phyloP scores from a whole-genome alignment of 2,113 vertebrate genomes.

The Steatornis caripensis region DNA sequence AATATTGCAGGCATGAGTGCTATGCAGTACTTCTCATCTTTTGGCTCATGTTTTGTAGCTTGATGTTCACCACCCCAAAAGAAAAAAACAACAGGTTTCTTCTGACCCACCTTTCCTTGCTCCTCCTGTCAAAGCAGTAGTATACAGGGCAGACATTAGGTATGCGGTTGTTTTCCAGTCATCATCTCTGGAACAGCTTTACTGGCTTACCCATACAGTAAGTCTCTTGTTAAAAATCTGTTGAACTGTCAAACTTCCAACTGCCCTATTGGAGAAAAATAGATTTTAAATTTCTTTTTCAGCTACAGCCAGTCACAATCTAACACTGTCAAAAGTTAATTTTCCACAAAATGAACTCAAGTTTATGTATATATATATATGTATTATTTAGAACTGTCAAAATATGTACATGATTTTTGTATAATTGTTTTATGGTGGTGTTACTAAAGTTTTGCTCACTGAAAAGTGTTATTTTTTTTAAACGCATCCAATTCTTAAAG shows the following conservation, averaged over 20 bases:
- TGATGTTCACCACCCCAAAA: background rate
- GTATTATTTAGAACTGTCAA: constrained; percentile 64
- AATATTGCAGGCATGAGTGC: background rate
- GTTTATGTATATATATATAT: constrained; percentile 41
- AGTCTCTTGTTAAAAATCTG: background rate
- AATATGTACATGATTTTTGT: constrained; percentile 69
- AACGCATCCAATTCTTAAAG: background rate
- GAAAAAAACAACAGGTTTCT: background rate
- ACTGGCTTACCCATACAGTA: background rate
- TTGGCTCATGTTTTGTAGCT: background rate
- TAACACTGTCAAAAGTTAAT: constrained; percentile 26
- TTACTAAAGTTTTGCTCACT: constrained; percentile 67
- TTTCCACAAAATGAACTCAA: constrained; percentile 45
- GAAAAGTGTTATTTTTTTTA: background rate
- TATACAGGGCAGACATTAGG: background rate
- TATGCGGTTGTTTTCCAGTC: background rate
- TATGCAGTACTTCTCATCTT: background rate
- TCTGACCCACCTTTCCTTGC: background rate
- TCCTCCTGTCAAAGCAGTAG: background rate
- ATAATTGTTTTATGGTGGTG: constrained; percentile 56
- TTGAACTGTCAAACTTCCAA: background rate
- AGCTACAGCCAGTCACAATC: background rate
- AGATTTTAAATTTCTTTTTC: background rate
- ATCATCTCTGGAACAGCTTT: background rate
- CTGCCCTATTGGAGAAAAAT: background rate